Percentiles rank a stretch among this genome's conserved stretches.
These are phyloP conservation scores for Neoseiulus cucumeris DNA, from an alignment of 1,140 invertebrate species.

Conservation along the genomic window DNA sequence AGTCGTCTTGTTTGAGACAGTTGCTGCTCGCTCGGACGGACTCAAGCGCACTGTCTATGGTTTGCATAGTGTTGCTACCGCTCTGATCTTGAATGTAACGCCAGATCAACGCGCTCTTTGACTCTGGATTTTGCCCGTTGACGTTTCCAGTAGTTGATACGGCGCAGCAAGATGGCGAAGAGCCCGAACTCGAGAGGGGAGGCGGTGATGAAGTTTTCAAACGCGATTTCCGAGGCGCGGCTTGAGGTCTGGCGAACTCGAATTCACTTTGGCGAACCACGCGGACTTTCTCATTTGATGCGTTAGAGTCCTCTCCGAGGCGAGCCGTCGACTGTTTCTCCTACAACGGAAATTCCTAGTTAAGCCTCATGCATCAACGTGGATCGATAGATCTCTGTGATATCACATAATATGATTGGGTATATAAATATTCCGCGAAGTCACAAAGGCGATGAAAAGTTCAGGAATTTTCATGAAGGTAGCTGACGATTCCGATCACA, in stretches of 20 bases:
- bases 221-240: neutral
- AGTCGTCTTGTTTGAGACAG: neutral
- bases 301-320: too few species aligned
- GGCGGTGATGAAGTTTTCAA: neutral
- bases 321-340: too few species aligned
- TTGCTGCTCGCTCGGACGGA: neutral
- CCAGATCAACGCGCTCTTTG: neutral
- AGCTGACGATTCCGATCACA: too few species aligned
- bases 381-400: too few species aligned
- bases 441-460: too few species aligned
- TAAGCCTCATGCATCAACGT: too few species aligned
- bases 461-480: too few species aligned
- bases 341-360: too few species aligned
- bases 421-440: too few species aligned
- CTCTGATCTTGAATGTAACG: neutral
- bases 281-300: neutral
- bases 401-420: too few species aligned
- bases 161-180: neutral
- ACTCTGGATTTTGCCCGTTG: neutral
- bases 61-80: neutral
- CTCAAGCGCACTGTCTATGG: neutral
- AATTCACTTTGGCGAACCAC: neutral
- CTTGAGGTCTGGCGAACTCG: neutral
- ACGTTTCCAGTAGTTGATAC: neutral
- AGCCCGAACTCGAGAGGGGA: neutral